phyloP scores from a whole-genome alignment of 2,113 vertebrate genomes.

The Copsychus sechellarum region DNA sequence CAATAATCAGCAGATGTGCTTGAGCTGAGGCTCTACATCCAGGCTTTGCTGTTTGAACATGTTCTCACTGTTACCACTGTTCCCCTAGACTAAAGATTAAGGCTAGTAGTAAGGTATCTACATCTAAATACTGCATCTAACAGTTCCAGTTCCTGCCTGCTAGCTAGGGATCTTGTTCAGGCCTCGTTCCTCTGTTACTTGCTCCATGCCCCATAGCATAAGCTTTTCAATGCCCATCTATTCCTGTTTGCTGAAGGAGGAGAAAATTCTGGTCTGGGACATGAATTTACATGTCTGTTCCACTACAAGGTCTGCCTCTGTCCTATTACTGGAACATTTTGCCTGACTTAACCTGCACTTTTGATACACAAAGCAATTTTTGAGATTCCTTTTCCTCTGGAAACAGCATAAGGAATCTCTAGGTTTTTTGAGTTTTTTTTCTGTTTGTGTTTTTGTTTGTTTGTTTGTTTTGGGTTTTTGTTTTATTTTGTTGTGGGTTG shows the following conservation, averaged over 20 bases:
- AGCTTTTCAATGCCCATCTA: neutral
- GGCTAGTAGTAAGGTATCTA: neutral
- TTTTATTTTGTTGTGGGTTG: too few species aligned
- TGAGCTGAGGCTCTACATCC: neutral
- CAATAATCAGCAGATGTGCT: accelerated
- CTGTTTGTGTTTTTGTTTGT: too few species aligned
- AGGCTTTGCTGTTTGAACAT: neutral
- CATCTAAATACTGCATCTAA: neutral
- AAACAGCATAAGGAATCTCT: neutral
- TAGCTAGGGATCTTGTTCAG: neutral
- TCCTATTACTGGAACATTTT: neutral
- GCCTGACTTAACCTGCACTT: neutral
- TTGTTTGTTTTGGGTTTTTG: too few species aligned
- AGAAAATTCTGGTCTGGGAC: neutral
- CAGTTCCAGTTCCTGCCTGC: neutral
- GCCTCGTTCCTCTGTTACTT: neutral
- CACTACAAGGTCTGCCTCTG: neutral
- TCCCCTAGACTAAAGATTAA: neutral
- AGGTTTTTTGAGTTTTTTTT: neutral
- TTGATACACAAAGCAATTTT: neutral
- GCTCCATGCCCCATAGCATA: accelerated
- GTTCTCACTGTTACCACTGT: neutral
- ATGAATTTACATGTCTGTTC: neutral
- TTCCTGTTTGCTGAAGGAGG: neutral
- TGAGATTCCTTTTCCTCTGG: neutral